Evolutionary conservation across 1,140 invertebrate genomes (phyloP).

Genomic region (Ridgeia piscesae): DNA sequence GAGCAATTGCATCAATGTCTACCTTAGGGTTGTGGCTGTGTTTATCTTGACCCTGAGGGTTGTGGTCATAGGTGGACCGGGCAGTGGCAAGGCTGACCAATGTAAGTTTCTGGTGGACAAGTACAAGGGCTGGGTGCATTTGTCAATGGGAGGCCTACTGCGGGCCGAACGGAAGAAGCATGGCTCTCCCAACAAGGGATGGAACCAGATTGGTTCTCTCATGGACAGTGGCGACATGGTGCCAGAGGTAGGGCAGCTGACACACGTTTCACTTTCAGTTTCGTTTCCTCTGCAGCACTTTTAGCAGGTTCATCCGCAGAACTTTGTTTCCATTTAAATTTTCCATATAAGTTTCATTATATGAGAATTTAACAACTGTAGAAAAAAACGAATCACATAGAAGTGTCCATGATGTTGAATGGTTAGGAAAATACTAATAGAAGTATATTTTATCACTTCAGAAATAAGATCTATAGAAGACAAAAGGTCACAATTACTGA

Average conservation of each 20-base stretch:
- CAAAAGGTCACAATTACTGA: no score
- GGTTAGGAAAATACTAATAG: background rate
- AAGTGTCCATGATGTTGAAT: background rate
- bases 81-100: constrained; percentile 47
- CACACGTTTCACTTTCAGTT: background rate
- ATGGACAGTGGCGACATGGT: constrained; percentile 49
- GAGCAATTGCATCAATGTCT: background rate
- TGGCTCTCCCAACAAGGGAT: constrained; percentile 44
- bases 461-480: no score
- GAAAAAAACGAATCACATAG: no score
- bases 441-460: background rate
- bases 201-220: constrained; percentile 46
- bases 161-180: constrained; percentile 37
- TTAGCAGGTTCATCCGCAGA: no score
- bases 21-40: background rate
- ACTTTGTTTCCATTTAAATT: no score
- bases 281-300: no score
- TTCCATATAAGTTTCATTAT: no score
- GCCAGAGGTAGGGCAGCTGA: constrained; percentile 42
- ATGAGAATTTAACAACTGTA: no score
- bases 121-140: constrained; percentile 47
- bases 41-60: no score
- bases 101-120: constrained; percentile 38
- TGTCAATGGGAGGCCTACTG: constrained; percentile 47
- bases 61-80: constrained; percentile 47